These are phyloP conservation scores for Leptocoma aspasia DNA, from an alignment of 2,113 vertebrate species.

Conservation along the genomic window DNA sequence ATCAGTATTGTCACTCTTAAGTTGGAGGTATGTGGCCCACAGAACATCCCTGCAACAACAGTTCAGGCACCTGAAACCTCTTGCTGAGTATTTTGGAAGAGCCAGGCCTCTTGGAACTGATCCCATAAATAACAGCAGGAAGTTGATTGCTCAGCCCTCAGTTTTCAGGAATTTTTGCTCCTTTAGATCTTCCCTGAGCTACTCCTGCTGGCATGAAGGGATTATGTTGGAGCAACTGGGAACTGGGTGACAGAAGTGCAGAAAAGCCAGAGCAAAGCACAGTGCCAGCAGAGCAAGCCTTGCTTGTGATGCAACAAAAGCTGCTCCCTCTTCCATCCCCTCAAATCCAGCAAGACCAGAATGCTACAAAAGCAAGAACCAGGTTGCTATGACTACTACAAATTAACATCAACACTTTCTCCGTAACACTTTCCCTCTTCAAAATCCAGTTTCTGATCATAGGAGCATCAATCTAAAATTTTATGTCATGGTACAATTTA, in stretches of 20 bases:
- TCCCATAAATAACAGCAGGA: background rate
- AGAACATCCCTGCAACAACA: background rate
- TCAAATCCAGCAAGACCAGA: background rate
- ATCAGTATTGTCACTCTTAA: fast-evolving
- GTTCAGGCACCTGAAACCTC: background rate
- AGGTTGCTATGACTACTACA: conserved; percentile 26
- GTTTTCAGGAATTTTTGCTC: background rate
- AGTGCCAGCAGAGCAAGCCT: background rate
- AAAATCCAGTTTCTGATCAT: background rate
- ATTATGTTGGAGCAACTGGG: background rate
- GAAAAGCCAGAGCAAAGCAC: background rate
- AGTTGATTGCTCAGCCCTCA: background rate
- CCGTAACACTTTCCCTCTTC: background rate
- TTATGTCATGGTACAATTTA: background rate
- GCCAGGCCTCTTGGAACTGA: background rate
- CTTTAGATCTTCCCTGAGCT: background rate
- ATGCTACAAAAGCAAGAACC: background rate
- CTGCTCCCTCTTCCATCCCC: background rate
- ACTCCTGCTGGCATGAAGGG: background rate
- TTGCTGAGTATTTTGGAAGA: background rate
- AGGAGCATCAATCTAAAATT: background rate
- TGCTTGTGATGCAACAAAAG: background rate
- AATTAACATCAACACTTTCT: background rate
- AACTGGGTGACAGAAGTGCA: background rate
- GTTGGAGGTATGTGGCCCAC: fast-evolving